These are phyloP conservation scores for Coreius guichenoti DNA, from an alignment of 2,797 vertebrate species.

Conservation along the genomic window DNA sequence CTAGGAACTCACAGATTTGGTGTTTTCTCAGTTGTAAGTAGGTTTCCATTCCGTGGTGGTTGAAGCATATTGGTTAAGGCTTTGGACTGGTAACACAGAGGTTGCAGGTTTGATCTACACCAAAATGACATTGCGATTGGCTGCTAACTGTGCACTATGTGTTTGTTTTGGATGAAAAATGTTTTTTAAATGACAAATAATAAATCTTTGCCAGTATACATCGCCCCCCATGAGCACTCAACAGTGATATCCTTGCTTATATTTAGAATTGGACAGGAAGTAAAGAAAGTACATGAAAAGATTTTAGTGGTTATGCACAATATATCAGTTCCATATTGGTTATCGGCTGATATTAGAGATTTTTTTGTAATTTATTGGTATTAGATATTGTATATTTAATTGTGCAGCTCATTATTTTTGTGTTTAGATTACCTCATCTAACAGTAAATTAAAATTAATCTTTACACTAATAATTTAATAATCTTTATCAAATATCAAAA, in stretches of 20 bases:
- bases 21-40: neutral
- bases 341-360: neutral
- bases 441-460: neutral
- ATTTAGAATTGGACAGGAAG: neutral
- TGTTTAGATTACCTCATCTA: neutral
- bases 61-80: neutral
- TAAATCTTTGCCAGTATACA: neutral
- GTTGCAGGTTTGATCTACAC: neutral
- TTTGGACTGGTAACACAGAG: neutral
- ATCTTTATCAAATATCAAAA: neutral
- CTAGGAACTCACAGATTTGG: neutral
- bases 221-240: neutral
- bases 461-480: neutral
- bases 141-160: neutral
- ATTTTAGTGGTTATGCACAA: neutral
- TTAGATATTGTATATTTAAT: neutral
- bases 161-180: neutral
- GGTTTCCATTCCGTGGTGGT: neutral
- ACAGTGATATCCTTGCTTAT: neutral
- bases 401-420: neutral
- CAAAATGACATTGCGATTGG: neutral
- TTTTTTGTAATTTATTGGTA: neutral
- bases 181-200: neutral
- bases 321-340: neutral
- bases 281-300: neutral